Base-by-base conservation (phyloP, 2,888 invertebrate species). In the Calliphora vomitoria region DNA sequence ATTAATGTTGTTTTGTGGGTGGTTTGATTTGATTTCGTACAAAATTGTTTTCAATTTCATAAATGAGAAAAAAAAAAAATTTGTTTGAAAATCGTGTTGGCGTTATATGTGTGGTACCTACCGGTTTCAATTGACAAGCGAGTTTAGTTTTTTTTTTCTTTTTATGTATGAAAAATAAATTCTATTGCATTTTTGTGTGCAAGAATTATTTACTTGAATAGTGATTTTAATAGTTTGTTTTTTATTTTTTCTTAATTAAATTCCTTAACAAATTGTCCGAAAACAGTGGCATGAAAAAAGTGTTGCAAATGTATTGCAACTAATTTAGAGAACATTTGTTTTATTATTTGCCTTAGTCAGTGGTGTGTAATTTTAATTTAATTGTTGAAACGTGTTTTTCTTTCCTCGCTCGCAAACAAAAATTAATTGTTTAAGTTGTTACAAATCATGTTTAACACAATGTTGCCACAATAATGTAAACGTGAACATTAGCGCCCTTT, bases 301-400 rank as follows among this genome's bases (percentile, higher is more conserved):
- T 44, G 8, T 35, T 50, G 25, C 15, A 44, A 58, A 69, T 75
- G 41, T 72, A 80, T 76, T 83, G 80, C 50, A 76, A 50, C 68
- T 74, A 84, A 82, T 78, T 74, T 55, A 44, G 64, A 75, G 75
- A 74, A 79, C 75, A 88, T 75, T 75, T 85, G 79, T 81, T 83
- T 64, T 38, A 50, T 44, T 66, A 10, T 41, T 68, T 68, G 31
- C 25, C 62, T 44, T 71, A 79, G 72, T 72, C 81, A 62, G 15
- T 74, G 31, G 81, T 74, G 66, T 66, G 72, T 78, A 82, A 88
- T 85, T 82, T 85, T 80, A 85, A 82, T 83, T 88, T 80, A 83
- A 87, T 87, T 87, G 84, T 82, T 82, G 15, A 82, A 87, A 87
- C 85, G 87, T 87, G 85, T 87, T 82, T 69, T 80, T 53, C 4